phyloP scores from a whole-genome alignment of 2,797 vertebrate genomes.

The Macropus fuliginosus region DNA sequence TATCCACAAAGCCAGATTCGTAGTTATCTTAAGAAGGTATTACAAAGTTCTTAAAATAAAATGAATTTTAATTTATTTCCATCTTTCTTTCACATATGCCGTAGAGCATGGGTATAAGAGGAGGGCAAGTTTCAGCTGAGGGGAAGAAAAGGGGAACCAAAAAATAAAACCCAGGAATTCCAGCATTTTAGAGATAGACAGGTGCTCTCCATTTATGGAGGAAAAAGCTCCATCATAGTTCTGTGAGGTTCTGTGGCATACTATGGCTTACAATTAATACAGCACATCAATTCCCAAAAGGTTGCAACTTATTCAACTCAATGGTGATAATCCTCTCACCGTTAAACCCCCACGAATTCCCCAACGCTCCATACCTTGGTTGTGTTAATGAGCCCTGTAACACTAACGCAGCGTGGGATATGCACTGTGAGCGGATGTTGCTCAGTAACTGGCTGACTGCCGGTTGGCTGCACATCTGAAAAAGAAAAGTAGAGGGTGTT shows the following conservation, averaged over 20 bases:
- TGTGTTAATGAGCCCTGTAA: slow-evolving; percentile 96
- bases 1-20: background rate
- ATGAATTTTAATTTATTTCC: background rate
- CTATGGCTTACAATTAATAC: background rate
- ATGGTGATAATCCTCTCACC: background rate
- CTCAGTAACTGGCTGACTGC: slow-evolving; percentile 98
- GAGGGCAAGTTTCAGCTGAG: background rate
- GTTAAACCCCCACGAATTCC: accelerated
- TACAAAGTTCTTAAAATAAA: background rate
- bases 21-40: background rate
- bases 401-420: slow-evolving; percentile 96
- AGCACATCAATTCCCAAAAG: background rate
- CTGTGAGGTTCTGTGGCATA: background rate
- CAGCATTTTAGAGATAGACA: background rate
- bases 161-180: background rate
- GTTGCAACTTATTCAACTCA: accelerated
- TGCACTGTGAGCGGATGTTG: slow-evolving; percentile 99
- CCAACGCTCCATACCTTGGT: slow-evolving; percentile 88
- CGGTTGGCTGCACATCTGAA: slow-evolving; percentile 98
- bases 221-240: background rate
- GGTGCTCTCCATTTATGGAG: background rate
- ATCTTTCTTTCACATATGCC: slow-evolving; percentile 13
- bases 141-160: background rate
- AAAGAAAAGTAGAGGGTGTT: slow-evolving; percentile 25
- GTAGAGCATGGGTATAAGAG: background rate